Evolutionary conservation across 2,888 invertebrate species (phyloP), one percentile per base, ranked within the genome.

Genomic region (Gryllus longicercus): DNA sequence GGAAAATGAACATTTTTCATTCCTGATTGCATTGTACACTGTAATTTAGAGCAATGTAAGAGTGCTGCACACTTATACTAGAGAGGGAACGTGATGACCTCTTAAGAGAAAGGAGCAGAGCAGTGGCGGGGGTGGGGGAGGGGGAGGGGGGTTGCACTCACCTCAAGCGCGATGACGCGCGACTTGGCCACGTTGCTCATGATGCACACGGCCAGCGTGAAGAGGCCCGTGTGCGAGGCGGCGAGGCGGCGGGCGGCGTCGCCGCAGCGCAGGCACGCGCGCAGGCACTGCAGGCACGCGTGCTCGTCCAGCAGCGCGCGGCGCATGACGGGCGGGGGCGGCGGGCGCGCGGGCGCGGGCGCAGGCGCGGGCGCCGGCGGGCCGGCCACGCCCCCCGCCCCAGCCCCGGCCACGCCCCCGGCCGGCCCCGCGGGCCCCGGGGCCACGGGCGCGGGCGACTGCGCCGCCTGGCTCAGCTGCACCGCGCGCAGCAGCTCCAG

Each of bases 171-270:
- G 82, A 96, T 89, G 78, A 95, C 92, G 84, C 96, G 90, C 21
- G 95, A 94, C 84, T 95, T 93, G 86, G 95, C 95, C 82, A 95
- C 94, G 82, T 95, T 95, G 79, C 95, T 95, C 89, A 96, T 95
- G 85, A 95, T 94, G 87, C 95, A 94, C 18, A 95, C 94, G 10
- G 96, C 94, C 50, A 96, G 89, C 0, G 95, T 94, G 87, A 95
- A 93, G 16, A 96, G 90, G 11, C 96, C 96, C 23, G 94, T 93
- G 11, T 95, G 93, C 16, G 94, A 93, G 16, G 92, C 90, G 23
- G 94, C 93, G 84, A 96, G 88, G 82, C 94, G 90, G 80, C 94
- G 89, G 75, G 94, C 92, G 79, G 95, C 94, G 86, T 96, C 96
- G 76, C 93, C 90, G 85, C 95, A 95, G 81, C 95, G 89, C 82